Evolutionary conservation across 2,113 vertebrate genomes (phyloP), one percentile per base, ranked within the genome.

Genomic region (Penelope pileata): DNA sequence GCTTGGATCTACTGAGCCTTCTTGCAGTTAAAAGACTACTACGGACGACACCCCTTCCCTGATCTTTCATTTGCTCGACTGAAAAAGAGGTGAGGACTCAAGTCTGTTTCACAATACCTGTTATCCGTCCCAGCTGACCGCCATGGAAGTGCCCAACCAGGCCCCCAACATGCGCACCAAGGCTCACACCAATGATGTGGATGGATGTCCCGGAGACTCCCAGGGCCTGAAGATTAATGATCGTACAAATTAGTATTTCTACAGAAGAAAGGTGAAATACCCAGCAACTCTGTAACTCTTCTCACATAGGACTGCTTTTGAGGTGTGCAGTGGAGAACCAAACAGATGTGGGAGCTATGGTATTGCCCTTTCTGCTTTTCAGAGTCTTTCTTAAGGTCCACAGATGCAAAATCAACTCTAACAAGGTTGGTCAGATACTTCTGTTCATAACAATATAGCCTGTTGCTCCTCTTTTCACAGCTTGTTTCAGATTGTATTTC

Each of bases 151-250:
- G 98, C 59, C 99, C 99, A 34, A 99, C 98, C 70, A 98, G 98
- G 58, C 99, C 99, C 18, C 98, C 98, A 1, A 99, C 99, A 0
- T 99, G 99, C 0, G 99, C 99, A 54, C 99, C 99, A 0, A 99
- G 98, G 94, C 99, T 99, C 42, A 99, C 91, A 14, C 99, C 99
- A 56, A 99, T 99, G 83, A 99, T 98, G 97, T 99, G 99, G 92
- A 99, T 97, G 12, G 99, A 99, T 82, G 98, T 97, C n/a, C 98
- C 75, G 2, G 96, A 97, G 23, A 96, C 97, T 60, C 99, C 99
- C 36, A 98, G 93, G 40, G 82, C 94, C 99, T 99, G 96, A 73
- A 89, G 86, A 90, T 29, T 12, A 32, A 84, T 27, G 56, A 36
- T 18, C 88, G 75, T 4, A 72, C 11, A 36, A 72, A 60, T 88